Evolutionary conservation across 92 coral and sea anemone genomes (phyloP), one percentile per base, ranked within the genome.

Genomic region (Chrysogorgia sp.): DNA sequence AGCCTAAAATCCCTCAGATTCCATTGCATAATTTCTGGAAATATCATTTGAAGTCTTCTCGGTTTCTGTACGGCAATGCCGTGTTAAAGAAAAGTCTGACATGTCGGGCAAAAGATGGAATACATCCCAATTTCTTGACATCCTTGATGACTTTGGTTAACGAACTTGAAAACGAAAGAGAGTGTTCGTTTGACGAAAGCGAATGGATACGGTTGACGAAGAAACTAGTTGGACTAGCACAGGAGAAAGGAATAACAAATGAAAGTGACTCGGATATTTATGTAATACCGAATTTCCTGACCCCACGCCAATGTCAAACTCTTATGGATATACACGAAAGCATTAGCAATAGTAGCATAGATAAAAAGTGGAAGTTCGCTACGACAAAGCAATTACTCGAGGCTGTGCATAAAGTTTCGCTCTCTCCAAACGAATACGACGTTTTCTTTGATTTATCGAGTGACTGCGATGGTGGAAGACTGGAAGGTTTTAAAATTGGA

Each of bases 241-340:
- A 30, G 2, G 78, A 45, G 31, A 19, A 50, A 45, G 35, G 58
- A 30, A 23, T 71, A 28, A 71, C 78, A 2, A 13, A 31, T 15
- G n/a, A 71, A 50, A 17, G 25, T 52, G 37, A 71, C 23, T 47
- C 63, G 13, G 78, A 34, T 29, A 24, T 71, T 50, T 71, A 25
- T 19, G 34, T 71, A 10, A 71, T 71, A 9, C 78, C 78, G 48
- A 34, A 71, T 30, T 50, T 71, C 53, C 52, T 71, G 78, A 71
- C 63, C 0, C 28, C 30, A 1, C 57, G 53, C 3, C 78, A 50
- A 40, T 71, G 78, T 40, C 23, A 71, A 71, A 31, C 28, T 9
- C 78, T 71, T 4, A 47, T 71, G 28, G n/a, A 53, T 14, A 7
- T 53, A 21, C 64, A 71, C 32, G 7, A 71, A 17, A 25, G 52